Base-by-base conservation (phyloP, 2,797 vertebrate species). In the Coregonus ussuriensis region DNA sequence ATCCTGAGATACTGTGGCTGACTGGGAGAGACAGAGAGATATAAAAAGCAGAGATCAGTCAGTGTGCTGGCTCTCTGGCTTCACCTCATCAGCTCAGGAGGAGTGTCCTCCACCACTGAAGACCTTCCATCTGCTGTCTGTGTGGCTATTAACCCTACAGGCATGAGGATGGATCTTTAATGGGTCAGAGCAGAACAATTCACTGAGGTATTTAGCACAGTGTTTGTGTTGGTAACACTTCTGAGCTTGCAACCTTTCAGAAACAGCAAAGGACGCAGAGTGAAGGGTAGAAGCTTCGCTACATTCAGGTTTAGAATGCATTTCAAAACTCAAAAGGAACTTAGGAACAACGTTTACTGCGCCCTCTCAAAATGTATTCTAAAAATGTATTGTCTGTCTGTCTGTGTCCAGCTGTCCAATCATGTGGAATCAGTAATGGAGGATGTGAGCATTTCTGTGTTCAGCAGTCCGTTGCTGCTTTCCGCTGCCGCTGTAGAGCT, bases 391-490 rank as follows among this genome's bases (percentile, higher is more conserved):
- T 47, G 41, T 47, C 41, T 33, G 11, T 93, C 3, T 82, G 51
- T 77, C 29, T 77, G 53, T 80, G 54, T 79, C n/a, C 73, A 62
- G 80, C 71, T 73, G 7, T 85, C 0, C 54, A 99, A 97, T 94
- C 0, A 77, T 99, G 97, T 0, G 77, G 95, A 16, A 72, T 97
- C 78, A 92, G 93, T 84, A 98, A 98, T 0, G 97, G 97, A 0
- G 97, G 97, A 82, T 99, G 98, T 0, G 96, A 99, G 69, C 97
- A 98, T 15, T 86, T 93, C 75, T 99, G 97, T 0, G 82, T 96
- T 75, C 97, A 97, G 93, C 92, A 97, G 88, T 95, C 95, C 0
- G 86, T 83, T 1, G 87, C 89, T 0, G 94, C 93, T 82, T 95
- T 96, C 83, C 96, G 83, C 75, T 99, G 98, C 84, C 96, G 89